These are phyloP conservation scores for Daubentonia madagascariensis DNA, from an alignment of 2,113 vertebrate species.

Conservation along the genomic window DNA sequence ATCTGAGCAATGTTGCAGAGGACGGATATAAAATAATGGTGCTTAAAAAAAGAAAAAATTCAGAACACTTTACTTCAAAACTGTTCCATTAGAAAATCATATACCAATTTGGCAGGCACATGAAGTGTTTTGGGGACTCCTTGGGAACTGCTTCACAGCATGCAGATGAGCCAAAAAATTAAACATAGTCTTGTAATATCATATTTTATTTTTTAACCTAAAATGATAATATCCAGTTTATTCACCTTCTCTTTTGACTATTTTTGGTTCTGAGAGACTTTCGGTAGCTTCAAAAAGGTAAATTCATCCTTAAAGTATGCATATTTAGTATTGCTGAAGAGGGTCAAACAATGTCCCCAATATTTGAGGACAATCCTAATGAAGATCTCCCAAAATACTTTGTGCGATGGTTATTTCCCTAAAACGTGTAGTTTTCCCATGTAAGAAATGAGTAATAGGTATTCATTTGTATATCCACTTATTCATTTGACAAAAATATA, in stretches of 20 bases:
- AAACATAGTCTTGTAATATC: neutral
- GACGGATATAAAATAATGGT: neutral
- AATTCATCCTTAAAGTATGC: neutral
- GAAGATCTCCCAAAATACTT: neutral
- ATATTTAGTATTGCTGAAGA: neutral
- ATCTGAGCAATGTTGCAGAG: neutral
- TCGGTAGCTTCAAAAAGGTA: neutral
- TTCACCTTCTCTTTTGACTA: neutral
- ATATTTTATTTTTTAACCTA: constrained; percentile 21
- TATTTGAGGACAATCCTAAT: neutral
- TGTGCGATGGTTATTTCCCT: neutral
- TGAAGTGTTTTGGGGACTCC: neutral
- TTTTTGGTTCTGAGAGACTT: neutral
- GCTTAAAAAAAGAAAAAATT: neutral
- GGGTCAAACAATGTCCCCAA: neutral
- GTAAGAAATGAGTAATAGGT: neutral
- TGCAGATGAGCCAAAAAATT: neutral
- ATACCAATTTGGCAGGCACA: neutral
- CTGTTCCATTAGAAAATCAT: neutral
- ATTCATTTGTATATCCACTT: neutral
- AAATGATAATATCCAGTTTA: neutral
- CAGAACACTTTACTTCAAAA: neutral
- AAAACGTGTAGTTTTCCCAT: neutral
- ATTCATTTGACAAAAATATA: neutral
- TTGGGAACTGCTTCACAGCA: neutral